A percentile compares a stretch with the other conserved stretches of the same genome.
These are phyloP conservation scores for Lepus americanus DNA, from an alignment of 2,113 vertebrate species.

Conservation along the genomic window DNA sequence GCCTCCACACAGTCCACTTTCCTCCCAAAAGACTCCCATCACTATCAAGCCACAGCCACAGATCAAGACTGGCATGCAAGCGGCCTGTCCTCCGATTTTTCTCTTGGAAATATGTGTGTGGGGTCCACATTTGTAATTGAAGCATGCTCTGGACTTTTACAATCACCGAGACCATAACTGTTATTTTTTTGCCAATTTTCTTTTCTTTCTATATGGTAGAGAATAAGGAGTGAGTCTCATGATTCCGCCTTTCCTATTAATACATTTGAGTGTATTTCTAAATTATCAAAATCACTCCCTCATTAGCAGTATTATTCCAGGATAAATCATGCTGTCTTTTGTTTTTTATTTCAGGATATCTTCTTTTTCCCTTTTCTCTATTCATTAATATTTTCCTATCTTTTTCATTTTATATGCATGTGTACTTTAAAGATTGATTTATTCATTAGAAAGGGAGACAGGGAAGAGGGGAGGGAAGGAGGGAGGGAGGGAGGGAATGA, in stretches of 20 bases:
- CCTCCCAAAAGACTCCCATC: background rate
- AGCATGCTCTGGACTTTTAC: background rate
- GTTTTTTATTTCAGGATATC: background rate
- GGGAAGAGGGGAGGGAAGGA: too few relatives aligned
- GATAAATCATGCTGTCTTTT: background rate
- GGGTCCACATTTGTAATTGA: background rate
- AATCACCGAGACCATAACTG: background rate
- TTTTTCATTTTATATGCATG: background rate
- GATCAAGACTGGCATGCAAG: background rate
- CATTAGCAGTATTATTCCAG: background rate
- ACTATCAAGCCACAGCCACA: background rate
- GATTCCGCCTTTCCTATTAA: background rate
- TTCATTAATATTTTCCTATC: background rate
- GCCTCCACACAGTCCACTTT: background rate
- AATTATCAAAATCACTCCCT: background rate
- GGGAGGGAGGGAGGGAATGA: too few relatives aligned
- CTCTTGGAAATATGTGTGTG: background rate
- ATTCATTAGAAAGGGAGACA: too few relatives aligned
- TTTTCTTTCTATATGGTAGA: slow-evolving; percentile 18
- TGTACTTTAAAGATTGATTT: too few relatives aligned
- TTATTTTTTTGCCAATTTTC: background rate
- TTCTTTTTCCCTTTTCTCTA: background rate
- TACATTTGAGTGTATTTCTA: background rate
- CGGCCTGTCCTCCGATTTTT: background rate
- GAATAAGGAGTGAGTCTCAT: background rate